Conservation (phyloP, 2,797 vertebrate species). For the Ciconia nigra region DNA sequence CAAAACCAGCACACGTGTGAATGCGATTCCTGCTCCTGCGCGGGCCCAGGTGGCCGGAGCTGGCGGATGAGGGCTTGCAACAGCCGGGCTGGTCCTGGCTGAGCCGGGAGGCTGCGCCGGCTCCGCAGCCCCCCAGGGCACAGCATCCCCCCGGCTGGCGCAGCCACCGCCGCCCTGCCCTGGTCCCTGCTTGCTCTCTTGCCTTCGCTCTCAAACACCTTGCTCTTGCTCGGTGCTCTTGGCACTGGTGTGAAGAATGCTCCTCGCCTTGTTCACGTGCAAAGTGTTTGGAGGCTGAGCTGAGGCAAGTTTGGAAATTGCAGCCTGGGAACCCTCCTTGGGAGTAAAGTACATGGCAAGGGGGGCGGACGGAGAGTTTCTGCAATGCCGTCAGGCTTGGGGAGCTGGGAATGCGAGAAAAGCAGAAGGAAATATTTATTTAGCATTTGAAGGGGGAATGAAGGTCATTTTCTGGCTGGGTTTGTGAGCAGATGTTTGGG, state of each 20-base stretch:
- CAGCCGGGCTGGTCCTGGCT: neutral
- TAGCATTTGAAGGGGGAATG: neutral
- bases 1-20: fast-evolving
- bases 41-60: neutral
- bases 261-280: neutral
- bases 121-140: neutral
- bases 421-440: neutral
- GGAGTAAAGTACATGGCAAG: too few relatives aligned
- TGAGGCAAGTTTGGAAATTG: neutral
- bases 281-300: neutral
- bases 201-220: neutral
- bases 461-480: neutral
- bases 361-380: neutral
- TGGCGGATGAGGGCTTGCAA: fast-evolving
- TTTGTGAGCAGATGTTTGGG: neutral
- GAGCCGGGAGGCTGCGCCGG: neutral
- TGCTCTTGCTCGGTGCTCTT: fast-evolving
- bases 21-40: neutral
- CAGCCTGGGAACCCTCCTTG: neutral
- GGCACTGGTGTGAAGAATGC: neutral
- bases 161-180: neutral
- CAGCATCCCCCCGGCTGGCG: neutral
- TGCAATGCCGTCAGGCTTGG: neutral
- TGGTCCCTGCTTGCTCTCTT: neutral
- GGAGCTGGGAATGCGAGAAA: neutral